Percentiles rank a stretch among this genome's conserved stretches.
Conservation (phyloP, 2,888 invertebrate species). For the Polydrusus tereticollis region DNA sequence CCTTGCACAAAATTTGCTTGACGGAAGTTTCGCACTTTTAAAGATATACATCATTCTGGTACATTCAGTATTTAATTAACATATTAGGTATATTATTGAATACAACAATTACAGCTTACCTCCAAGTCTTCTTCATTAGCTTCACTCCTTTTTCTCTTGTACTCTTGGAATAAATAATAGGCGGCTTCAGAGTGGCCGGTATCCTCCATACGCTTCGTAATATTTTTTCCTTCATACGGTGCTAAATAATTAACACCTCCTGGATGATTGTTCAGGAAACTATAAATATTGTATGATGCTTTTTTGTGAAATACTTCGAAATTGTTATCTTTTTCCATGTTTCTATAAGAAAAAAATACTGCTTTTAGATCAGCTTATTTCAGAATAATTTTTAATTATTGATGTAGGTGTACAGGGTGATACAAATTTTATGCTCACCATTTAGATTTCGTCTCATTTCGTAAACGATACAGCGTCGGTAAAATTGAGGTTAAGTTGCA, state of each 20-base stretch:
- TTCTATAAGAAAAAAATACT: constrained; percentile 19
- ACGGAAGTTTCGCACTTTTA: too few relatives aligned
- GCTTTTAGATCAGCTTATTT: too few relatives aligned
- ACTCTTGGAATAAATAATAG: constrained; percentile 75
- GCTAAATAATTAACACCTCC: constrained; percentile 78
- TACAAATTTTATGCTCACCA: too few relatives aligned
- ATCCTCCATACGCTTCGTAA: constrained; percentile 70
- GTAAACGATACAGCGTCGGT: too few relatives aligned
- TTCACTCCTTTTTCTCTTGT: constrained; percentile 65
- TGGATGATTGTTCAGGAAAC: constrained; percentile 80
- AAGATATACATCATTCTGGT: too few relatives aligned
- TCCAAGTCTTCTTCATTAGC: constrained; percentile 65
- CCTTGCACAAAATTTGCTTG: too few relatives aligned
- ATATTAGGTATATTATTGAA: too few relatives aligned
- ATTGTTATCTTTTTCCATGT: constrained; percentile 55
- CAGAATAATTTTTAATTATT: too few relatives aligned
- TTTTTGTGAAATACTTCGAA: constrained; percentile 66
- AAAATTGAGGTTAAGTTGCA: too few relatives aligned
- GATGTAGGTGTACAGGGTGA: too few relatives aligned
- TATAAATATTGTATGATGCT: constrained; percentile 73
- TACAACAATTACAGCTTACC: constrained; percentile 58
- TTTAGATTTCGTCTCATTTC: too few relatives aligned
- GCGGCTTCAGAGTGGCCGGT: constrained; percentile 76
- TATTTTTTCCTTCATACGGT: constrained; percentile 70
- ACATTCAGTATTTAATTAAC: too few relatives aligned